A percentile compares a stretch with the other conserved stretches of the same genome.
phyloP scores from a whole-genome alignment of 2,113 vertebrate species.

The Petrocephalus zakoni region DNA sequence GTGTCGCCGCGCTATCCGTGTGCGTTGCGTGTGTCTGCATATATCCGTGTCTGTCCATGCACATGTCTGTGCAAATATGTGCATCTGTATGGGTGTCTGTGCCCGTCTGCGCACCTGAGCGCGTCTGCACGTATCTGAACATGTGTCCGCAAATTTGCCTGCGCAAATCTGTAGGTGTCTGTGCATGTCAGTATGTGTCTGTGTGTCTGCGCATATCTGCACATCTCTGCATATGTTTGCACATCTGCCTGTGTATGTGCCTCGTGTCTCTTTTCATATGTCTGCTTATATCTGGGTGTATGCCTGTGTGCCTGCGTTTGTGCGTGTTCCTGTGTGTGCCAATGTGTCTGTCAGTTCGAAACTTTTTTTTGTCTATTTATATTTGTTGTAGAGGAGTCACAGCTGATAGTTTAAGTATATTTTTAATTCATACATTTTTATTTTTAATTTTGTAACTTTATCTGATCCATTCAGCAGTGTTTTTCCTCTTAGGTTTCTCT shows the following conservation, averaged over 20 bases:
- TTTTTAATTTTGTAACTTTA: background rate
- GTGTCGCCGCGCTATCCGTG: background rate
- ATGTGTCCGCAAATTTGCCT: background rate
- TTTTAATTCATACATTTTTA: background rate
- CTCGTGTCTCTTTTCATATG: background rate
- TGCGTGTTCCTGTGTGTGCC: background rate
- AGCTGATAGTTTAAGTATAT: background rate
- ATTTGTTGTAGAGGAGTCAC: background rate
- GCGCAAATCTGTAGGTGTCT: background rate
- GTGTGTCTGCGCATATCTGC: background rate
- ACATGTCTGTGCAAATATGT: constrained; percentile 2
- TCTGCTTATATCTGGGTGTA: background rate
- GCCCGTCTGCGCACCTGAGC: background rate
- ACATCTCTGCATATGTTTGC: background rate
- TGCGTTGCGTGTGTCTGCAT: background rate
- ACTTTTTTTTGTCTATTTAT: background rate
- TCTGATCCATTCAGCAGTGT: background rate
- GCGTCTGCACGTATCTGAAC: background rate
- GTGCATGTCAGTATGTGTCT: constrained; percentile 4
- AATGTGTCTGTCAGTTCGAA: background rate
- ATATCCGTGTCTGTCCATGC: too few relatives aligned
- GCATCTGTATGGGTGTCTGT: background rate
- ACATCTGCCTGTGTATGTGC: background rate
- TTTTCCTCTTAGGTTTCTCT: background rate
- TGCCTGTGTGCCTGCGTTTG: background rate